Evolutionary conservation across 2,113 vertebrate species (phyloP), one percentile per base, ranked within the genome.

Genomic region (Cisticola juncidis): DNA sequence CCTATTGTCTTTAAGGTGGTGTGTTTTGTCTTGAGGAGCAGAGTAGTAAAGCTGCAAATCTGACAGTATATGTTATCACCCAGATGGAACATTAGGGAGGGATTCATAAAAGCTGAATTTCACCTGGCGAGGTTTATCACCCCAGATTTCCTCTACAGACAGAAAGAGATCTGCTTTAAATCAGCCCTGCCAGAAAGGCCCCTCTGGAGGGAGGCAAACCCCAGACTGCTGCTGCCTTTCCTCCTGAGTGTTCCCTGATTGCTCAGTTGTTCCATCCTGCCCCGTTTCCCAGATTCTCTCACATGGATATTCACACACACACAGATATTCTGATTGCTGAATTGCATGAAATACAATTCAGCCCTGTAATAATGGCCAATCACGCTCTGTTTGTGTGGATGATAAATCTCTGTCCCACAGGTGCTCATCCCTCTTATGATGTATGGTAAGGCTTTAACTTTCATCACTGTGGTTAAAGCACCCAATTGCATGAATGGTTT

Each of bases 31-130:
- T 81, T 83, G 72, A 82, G 74, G 19, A 81, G 81, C 14, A 90
- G 60, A 77, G 79, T 48, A 86, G 64, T 83, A 93, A 90, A 93
- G 72, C 88, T 94, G 80, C 82, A 95, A 78, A 82, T 83, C 87
- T 94, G 60, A 82, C 56, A 91, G 76, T 60, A n/a, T 51, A n/a
- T 12, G 7, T 90, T 95, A 86, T 88, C 56, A 92, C 35, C 61
- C 71, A 82, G 72, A 66, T 83, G 90, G 90, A 96, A 50, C 79
- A 64, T 82, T 64, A 86, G 92, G 60, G 71, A 96, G 38, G 36
- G 74, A 81, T 90, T 94, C 85, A 66, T 79, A 90, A 88, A 88
- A 88, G 31, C 71, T 70, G 72, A 54, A 86, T 90, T 94, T 95
- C 82, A 92, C 90, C 94, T 93, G 76, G 50, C 2, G 33, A 93